Base-by-base conservation (phyloP, 2,797 vertebrate species). In the Lophotriccus pileatus region DNA sequence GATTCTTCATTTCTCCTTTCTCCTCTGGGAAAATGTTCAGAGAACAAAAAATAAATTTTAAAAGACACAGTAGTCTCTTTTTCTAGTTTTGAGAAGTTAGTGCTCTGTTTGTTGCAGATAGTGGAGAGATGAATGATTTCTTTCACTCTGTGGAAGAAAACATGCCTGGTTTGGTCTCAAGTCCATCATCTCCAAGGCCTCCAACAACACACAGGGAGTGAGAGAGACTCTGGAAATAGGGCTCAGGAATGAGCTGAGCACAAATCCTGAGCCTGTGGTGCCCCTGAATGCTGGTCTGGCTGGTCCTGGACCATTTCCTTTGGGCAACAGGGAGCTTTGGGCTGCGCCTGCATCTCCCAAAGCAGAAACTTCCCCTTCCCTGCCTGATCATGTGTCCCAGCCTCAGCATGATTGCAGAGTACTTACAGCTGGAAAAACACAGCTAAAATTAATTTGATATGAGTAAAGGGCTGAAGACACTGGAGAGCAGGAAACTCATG, bases 1-100 rank as follows among this genome's bases (percentile, higher is more conserved):
- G 64, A 37, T 84, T 88, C 74, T 44, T 88, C 69, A 74, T 75
- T 92, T 92, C 81, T 92, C 32, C 86, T 92, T 95, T 93, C 39
- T 82, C 44, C 87, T 86, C 49, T 90, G 86, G 66, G 90, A 94
- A 90, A 85, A 77, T 50, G 37, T 34, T 81, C 85, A 60, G 80
- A 86, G 53, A 78, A 83, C 41, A 79, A 59, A 93, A 34, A 87
- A 85, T 80, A 84, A 16, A 43, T 80, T 88, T 52, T 64, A 60
- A 55, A 95, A 74, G 63, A 60, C 34, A 43, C 2, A 4, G 30
- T 49, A 63, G 56, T 83, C 19, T 50, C 21, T 59, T 79, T 89
- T 68, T 39, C 47, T 72, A 72, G 49, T 44, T 86, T 50, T 43
- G 66, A 49, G 53, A 83, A 91, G 23, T 12, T 24, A 4, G 32